Base-by-base conservation (phyloP, 2,113 vertebrate species). In the Caloenas nicobarica region DNA sequence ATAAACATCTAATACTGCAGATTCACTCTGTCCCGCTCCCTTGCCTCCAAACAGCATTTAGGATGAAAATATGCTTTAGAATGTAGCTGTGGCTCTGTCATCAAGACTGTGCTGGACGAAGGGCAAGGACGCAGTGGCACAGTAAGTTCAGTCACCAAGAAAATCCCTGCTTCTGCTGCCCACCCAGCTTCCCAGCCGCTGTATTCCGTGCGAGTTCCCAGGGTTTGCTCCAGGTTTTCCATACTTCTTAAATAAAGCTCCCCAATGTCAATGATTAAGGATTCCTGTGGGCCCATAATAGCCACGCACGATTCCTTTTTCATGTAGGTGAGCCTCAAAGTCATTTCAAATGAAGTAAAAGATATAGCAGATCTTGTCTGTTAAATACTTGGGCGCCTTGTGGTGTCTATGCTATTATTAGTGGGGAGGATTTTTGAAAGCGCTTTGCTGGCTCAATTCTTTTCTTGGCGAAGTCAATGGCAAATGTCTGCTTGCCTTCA, bases 331-430 rank as follows among this genome's bases (percentile, higher is more conserved):
- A 92, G 17, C 61, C 26, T 46, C 57, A 23, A 56, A 91, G 22
- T 26, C 0, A 17, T 66, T 93, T 69, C 36, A 62, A 70, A 70
- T 1, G 0, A 36, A 73, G 29, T 24, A 5, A 68, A 92, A 76
- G 13, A 22, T 8, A 5, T 1, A 74, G 54, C n/a, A 62, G 25
- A 24, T 28, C 66, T 82, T 48, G 22, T 70, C 74, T 85, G 46
- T n/a, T 54, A 65, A 60, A 36, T 22, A 19, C 34, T 58, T 34
- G 0, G 5, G 57, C 0, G 11, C 34, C 62, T 73, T 1, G 0
- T 40, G 78, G 70, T 89, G 48, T 56, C 56, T 36, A 2, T 0
- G 7, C 31, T 62, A 0, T 57, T 79, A 51, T 42, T 54, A 85
- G n/a, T 4, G 54, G 23, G 66, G 64, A 58, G 33, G 40, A 31